Percentiles rank a stretch among this genome's conserved stretches.
Evolutionary conservation across 1,140 invertebrate species (phyloP).

Genomic region (Helicoverpa armigera): DNA sequence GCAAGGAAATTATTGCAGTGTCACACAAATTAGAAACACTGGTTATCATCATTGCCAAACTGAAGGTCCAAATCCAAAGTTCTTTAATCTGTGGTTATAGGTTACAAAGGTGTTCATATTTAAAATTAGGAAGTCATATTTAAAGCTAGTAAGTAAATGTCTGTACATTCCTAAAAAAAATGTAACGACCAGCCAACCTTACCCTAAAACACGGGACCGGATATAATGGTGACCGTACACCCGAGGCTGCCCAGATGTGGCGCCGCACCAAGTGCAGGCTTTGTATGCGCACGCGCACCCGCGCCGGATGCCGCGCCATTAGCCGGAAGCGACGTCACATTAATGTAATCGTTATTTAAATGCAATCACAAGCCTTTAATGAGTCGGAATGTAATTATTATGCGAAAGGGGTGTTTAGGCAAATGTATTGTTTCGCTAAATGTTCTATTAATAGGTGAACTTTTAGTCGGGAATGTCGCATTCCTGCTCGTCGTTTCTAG

Average conservation of each 20-base stretch:
- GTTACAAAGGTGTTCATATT: too few species aligned
- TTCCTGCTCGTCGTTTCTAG: not conserved
- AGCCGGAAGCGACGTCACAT: conserved; percentile 69
- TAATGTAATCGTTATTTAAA: conserved; percentile 76
- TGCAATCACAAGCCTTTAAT: conserved; percentile 54
- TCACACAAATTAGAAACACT: too few species aligned
- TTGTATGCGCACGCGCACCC: conserved; percentile 71
- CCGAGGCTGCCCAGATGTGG: conserved; percentile 66
- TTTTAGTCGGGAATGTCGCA: conserved; percentile 8
- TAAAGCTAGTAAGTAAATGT: too few species aligned
- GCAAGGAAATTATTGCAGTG: too few species aligned
- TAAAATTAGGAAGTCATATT: too few species aligned
- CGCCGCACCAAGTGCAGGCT: conserved; percentile 61
- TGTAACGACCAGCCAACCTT: conserved; percentile 4
- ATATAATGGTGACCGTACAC: conserved; percentile 54
- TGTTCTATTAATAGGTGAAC: not conserved
- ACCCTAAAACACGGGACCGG: conserved; percentile 61
- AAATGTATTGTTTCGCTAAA: conserved; percentile 32
- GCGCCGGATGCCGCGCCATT: conserved; percentile 67
- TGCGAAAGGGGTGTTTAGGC: conserved; percentile 32
- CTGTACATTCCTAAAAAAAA: not conserved
- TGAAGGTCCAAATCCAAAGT: too few species aligned
- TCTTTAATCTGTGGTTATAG: too few species aligned
- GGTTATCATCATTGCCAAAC: too few species aligned
- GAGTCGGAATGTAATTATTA: conserved; percentile 40